Base-by-base conservation (phyloP, 2,113 vertebrate genomes). In the Bufo gargarizans region DNA sequence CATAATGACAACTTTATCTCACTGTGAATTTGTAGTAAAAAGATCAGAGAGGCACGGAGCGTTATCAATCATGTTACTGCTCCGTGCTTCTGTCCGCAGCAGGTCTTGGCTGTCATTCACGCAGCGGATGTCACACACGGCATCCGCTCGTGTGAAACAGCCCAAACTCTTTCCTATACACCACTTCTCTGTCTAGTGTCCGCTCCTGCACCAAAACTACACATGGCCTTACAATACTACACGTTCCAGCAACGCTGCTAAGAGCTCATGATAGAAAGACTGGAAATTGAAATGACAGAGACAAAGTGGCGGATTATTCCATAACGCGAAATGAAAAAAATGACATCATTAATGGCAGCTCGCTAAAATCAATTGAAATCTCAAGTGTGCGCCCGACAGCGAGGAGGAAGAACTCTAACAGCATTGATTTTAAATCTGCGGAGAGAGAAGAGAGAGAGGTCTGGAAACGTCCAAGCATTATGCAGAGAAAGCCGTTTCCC, bases 351-450 rank as follows among this genome's bases (percentile, higher is more conserved):
- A 88, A 58, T 71, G 20, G 80, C 45, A 14, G 5, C 58, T 56
- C 8, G 45, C 45, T 53, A 55, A 56, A 84, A 88, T 84, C 81
- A 58, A 78, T 78, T 53, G 71, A 49, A 77, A 77, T 43, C 87
- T 82, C 67, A 69, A 78, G 87, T 50, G 77, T 77, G 74, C 20
- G 82, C 74, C 59, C 56, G 74, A 47, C 81, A 88, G 82, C 55
- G 71, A 80, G 81, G 87, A 88, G 56, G 82, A 33, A 56, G 87
- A 84, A 55, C 55, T 77, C 82, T 58, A 67, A 67, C n/a, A 45
- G 74, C 82, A 88, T 88, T 20, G 80, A 84, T 84, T 84, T 67
- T 77, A 84, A 63, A 82, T 88, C 79, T 82, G 20, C 22, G 22
- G 79, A 82, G 78, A 71, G 61, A 58, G 63, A 53, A 14, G 1